Percentiles rank a stretch among this genome's conserved stretches.
These are phyloP conservation scores for Ormyrus thymus DNA, from an alignment of 2,888 invertebrate genomes.

Conservation along the genomic window DNA sequence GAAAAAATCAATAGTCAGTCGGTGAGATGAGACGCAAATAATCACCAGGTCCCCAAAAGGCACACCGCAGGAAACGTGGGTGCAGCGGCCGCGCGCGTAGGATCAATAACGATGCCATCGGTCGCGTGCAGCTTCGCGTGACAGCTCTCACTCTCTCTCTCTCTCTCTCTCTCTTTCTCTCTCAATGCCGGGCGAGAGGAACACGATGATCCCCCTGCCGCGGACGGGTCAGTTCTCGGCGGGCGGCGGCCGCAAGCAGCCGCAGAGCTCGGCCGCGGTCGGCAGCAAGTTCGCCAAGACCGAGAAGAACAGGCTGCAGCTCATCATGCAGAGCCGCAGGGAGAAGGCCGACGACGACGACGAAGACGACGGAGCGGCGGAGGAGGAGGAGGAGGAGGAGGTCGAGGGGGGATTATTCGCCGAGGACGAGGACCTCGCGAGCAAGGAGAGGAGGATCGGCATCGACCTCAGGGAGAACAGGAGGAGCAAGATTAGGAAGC, in stretches of 20 bases:
- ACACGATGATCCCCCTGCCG: conserved; percentile 64
- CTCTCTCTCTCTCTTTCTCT: no score
- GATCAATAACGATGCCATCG: no score
- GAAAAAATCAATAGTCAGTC: conserved; percentile 53
- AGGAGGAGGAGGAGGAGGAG: conserved; percentile 59
- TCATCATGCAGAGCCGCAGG: conserved; percentile 62
- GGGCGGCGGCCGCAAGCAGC: no score
- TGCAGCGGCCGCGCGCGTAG: no score
- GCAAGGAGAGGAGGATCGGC: conserved; percentile 49
- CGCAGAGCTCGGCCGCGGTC: background rate
- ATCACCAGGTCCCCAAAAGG: background rate
- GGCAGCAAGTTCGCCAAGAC: conserved; percentile 69
- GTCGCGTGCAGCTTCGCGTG: no score
- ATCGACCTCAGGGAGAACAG: background rate
- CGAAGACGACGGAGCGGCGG: conserved; percentile 46
- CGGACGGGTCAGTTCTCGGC: conserved; percentile 57
- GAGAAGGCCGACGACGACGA: conserved; percentile 55
- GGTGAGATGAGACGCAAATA: conserved; percentile 38
- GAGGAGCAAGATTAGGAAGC: conserved; percentile 21
- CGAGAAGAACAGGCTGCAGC: conserved; percentile 68
- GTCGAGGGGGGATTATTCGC: no score
- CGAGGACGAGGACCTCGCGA: conserved; percentile 10
- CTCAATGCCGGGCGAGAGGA: conserved; percentile 37
- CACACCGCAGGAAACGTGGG: no score
- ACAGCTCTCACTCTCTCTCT: no score